A percentile compares a stretch with the other conserved stretches of the same genome.
phyloP scores from a whole-genome alignment of 1,140 invertebrate species.

The Lepidurus couesii region DNA sequence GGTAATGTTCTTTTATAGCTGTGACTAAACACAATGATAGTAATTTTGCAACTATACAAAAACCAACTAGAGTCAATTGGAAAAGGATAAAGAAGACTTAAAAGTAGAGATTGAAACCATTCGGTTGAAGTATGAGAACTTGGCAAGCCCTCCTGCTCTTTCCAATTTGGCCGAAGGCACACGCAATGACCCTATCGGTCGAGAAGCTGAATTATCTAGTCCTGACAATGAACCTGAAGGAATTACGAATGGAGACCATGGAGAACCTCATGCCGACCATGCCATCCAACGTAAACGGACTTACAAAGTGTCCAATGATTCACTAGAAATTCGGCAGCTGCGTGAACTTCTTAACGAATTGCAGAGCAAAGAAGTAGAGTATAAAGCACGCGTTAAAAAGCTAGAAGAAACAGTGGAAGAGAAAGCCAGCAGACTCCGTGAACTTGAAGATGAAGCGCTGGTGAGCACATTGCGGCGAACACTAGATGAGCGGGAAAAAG shows the following conservation, averaged over 20 bases:
- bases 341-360: constrained; percentile 29
- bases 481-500: neutral
- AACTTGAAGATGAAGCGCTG: neutral
- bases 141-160: constrained; percentile 1
- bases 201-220: constrained; percentile 27
- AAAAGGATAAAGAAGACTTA: constrained; percentile 29
- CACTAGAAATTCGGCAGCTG: constrained; percentile 30
- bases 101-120: constrained; percentile 13
- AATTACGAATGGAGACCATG: constrained; percentile 14
- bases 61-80: constrained; percentile 23
- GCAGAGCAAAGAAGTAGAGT: constrained; percentile 35
- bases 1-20: neutral
- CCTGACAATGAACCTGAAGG: constrained; percentile 20
- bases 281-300: constrained; percentile 31
- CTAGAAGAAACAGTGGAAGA: constrained; percentile 28
- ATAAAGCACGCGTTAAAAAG: constrained; percentile 24
- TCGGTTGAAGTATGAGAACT: neutral
- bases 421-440: neutral
- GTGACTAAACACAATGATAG: neutral
- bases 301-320: constrained; percentile 34
- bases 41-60: neutral
- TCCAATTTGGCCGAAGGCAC: constrained; percentile 19
- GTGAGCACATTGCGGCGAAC: neutral
- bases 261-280: constrained; percentile 23
- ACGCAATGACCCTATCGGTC: constrained; percentile 21